These are phyloP conservation scores for Smittia sp. DNA, from an alignment of 2,888 invertebrate genomes.

Conservation along the genomic window DNA sequence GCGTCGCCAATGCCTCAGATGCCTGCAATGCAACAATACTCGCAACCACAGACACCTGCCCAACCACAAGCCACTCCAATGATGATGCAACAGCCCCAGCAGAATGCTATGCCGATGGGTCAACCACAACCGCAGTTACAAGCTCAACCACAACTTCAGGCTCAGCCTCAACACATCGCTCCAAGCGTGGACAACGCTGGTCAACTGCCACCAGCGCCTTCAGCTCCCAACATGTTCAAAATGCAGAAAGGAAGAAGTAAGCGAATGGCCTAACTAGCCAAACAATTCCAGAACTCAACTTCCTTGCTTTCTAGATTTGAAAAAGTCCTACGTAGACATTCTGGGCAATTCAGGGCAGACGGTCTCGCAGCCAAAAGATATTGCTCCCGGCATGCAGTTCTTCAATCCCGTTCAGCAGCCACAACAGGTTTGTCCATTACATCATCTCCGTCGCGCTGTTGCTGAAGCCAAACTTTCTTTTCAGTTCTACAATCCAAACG, in stretches of 20 bases:
- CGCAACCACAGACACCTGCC: conserved; percentile 11
- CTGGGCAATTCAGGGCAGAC: conserved; percentile 69
- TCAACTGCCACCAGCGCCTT: conserved; percentile 46
- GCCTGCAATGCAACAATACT: conserved; percentile 13
- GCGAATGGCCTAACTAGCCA: too few relatives aligned
- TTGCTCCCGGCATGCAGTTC: conserved; percentile 30
- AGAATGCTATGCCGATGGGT: conserved; percentile 46
- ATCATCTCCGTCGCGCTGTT: not conserved
- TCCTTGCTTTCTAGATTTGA: conserved; percentile 52
- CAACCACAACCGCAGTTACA: conserved; percentile 40
- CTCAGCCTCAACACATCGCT: conserved; percentile 6
- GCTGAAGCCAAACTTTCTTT: not conserved
- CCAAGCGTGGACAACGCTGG: conserved; percentile 7
- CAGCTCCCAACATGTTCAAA: conserved; percentile 71
- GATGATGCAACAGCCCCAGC: conserved; percentile 10
- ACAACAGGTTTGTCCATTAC: conserved; percentile 12
- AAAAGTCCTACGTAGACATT: conserved; percentile 87
- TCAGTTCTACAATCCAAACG: conserved; percentile 40
- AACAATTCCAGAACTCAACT: not conserved
- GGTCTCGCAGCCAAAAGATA: not conserved
- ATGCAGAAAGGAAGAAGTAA: conserved; percentile 73
- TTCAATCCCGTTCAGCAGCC: conserved; percentile 10
- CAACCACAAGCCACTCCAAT: conserved; percentile 40
- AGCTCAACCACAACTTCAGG: conserved; percentile 15
- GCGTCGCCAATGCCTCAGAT: conserved; percentile 36